Evolutionary conservation across 2,888 invertebrate genomes (phyloP), one percentile per base, ranked within the genome.

Genomic region (Metacarcinus magister): DNA sequence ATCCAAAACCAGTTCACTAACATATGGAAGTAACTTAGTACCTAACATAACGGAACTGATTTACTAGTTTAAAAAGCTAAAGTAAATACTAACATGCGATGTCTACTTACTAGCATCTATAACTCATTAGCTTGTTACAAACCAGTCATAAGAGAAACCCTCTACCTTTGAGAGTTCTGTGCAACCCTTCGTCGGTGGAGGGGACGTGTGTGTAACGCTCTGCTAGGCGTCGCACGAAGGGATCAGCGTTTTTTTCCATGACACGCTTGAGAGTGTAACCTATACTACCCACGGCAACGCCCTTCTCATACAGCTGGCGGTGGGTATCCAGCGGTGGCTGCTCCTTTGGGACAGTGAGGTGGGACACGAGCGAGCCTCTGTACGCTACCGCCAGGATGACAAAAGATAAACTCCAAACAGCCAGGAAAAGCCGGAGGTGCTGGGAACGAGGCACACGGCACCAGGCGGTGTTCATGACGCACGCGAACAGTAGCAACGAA

Each of bases 321-420:
- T 96, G 96, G 13, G 96, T 96, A 92, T 96, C 95, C 19, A 96
- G 92, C 13, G 96, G 96, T 13, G 95, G 87, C 90, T 95, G 96
- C 32, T 94, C 48, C 32, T 92, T 46, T 0, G 96, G 95, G 39
- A 96, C 94, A n/a, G 96, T 96, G 75, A 96, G 32, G 87, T 96
- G 95, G 54, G 96, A 96, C 23, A 96, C 95, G 1, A 96, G 92
- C 13, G 95, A 94, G 13, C 96, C 96, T 82, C 82, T 95, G 94
- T 96, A 96, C 19, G 96, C 96, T 43, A 94, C 92, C 0, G 95
- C 95, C 32, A 96, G 60, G n/a, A 96, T 96, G 54, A 96, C 13
- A 48, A 96, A 96, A n/a, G 96, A 87, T 10, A 96, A 10, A 46
- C 94, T 94, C 96, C 95, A 95, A 87, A 96, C 48, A 1, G 67